Evolutionary conservation across 2,797 vertebrate species (phyloP).

Genomic region (Salarias fasciatus): DNA sequence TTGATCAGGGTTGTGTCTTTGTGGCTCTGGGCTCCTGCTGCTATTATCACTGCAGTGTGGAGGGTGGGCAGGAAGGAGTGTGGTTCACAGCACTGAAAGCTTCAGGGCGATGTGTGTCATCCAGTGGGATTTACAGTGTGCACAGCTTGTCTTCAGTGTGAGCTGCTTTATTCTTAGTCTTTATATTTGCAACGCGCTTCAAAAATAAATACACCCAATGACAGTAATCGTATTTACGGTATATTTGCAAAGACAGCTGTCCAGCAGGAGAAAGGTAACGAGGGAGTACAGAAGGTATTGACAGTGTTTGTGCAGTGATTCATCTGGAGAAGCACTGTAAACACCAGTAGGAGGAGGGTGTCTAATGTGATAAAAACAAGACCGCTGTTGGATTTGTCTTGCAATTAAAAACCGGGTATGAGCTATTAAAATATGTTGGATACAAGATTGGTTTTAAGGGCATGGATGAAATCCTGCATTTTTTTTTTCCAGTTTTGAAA

Average conservation of each 20-base stretch:
- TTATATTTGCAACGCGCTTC: slow-evolving; percentile 25
- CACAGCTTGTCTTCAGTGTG: slow-evolving; percentile 18
- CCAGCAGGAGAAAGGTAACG: slow-evolving; percentile 20
- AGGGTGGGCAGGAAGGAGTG: slow-evolving; percentile 43
- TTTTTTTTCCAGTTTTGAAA: slow-evolving; percentile 12
- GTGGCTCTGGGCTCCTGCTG: slow-evolving; percentile 63
- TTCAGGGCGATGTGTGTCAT: slow-evolving; percentile 40
- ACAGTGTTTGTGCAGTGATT: slow-evolving; percentile 12
- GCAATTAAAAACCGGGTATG: slow-evolving; percentile 45
- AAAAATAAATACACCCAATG: slow-evolving; percentile 19
- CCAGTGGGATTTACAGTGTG: slow-evolving; percentile 48
- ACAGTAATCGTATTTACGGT: slow-evolving; percentile 20
- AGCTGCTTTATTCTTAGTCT: slow-evolving; percentile 24
- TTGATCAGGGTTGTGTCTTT: slow-evolving; percentile 72
- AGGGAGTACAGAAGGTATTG: slow-evolving; percentile 10
- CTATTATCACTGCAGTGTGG: slow-evolving; percentile 71
- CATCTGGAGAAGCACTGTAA: slow-evolving; percentile 11
- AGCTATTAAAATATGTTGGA: slow-evolving; percentile 31
- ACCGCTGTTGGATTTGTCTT: slow-evolving; percentile 26
- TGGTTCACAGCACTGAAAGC: slow-evolving; percentile 48
- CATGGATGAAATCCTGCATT: slow-evolving; percentile 4
- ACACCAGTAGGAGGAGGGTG: slow-evolving; percentile 16
- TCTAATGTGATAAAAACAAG: slow-evolving; percentile 33
- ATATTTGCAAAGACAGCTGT: slow-evolving; percentile 32
- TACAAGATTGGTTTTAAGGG: slow-evolving; percentile 34